phyloP scores from a whole-genome alignment of 2,113 vertebrate genomes.

The Solea senegalensis region DNA sequence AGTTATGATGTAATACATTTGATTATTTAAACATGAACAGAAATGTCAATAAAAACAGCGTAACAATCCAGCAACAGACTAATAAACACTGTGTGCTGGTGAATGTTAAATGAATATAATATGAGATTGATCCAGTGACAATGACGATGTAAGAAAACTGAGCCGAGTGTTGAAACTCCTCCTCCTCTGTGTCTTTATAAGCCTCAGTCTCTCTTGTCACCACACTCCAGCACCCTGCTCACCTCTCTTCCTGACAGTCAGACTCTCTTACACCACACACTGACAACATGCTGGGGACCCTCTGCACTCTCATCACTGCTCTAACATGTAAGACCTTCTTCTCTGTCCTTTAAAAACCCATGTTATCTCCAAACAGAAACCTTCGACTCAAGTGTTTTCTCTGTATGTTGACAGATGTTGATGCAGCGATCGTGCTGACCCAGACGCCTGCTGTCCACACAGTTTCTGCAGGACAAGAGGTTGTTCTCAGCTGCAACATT shows the following conservation, averaged over 20 bases:
- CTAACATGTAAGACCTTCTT: constrained; percentile 45
- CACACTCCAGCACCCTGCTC: constrained; percentile 26
- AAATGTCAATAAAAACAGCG: no score
- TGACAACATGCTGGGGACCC: constrained; percentile 61
- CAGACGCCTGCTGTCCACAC: constrained; percentile 53
- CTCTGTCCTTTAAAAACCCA: constrained; percentile 5
- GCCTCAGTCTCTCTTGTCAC: constrained; percentile 30
- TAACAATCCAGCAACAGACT: no score
- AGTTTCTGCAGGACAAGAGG: constrained; percentile 19
- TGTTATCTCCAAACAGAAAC: constrained; percentile 14
- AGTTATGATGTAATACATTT: no score
- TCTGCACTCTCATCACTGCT: constrained; percentile 62
- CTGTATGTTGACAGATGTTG: constrained; percentile 55
- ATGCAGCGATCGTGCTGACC: constrained; percentile 44
- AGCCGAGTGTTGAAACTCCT: constrained; percentile 2
- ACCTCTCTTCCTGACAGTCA: constrained; percentile 10
- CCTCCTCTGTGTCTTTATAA: constrained; percentile 18
- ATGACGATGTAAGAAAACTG: no score
- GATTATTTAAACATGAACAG: no score
- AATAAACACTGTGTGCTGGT: no score
- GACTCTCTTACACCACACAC: constrained; percentile 22
- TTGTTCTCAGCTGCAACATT: neutral
- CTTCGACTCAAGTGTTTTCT: constrained; percentile 2
- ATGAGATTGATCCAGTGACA: no score
- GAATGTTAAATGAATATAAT: neutral